Evolutionary conservation across 1,140 invertebrate species (phyloP), one percentile per base, ranked within the genome.

Genomic region (Polypedilum vanderplanki): DNA sequence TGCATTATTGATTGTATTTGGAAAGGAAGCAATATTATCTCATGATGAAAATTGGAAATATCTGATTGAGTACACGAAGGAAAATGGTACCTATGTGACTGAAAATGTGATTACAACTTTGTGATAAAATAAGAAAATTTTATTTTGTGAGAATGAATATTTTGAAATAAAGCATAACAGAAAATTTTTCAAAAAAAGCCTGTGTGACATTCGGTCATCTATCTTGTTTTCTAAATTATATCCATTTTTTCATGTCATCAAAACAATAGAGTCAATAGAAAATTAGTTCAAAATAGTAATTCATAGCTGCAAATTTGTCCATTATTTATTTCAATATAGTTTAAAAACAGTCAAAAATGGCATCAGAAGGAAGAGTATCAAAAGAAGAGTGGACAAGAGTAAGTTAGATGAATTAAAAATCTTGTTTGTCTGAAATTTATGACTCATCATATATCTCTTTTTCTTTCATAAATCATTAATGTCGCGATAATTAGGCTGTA

Each of bases 1-100:
- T 78, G 86, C 89, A 15, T 81, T 95, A 41, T 83, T 94, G 24
- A 87, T 97, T 75, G 85, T 97, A 74, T 85, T 96, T 77, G 95
- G 94, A 40, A 92, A 96, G 84, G 93, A 94, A 1, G 83, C 88
- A 80, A 81, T 96, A 3, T 83, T 98, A 20, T 78, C 80, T 24
- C 79, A 86, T 76, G 93, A 96, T 83, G 78, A 84, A 0, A 85
- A 88, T 79, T 97, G 94, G 94, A 83, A 85, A 24, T 83, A 81
- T 76, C 85, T 94, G 5, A 86, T 96, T 9, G 79, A 84, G 22
- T 88, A 90, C 79, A 22, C 65, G 15, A 70, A 70, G 18, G 18
- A 18, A 20, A 70, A 70, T 20, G 18, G 18, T 18, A 70, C 65
- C 3, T 70, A 70, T 22, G 65, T 70, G 18, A 20, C 65, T 70